These are phyloP conservation scores for Teleiodes luculella DNA, from an alignment of 2,888 invertebrate genomes.

Conservation along the genomic window DNA sequence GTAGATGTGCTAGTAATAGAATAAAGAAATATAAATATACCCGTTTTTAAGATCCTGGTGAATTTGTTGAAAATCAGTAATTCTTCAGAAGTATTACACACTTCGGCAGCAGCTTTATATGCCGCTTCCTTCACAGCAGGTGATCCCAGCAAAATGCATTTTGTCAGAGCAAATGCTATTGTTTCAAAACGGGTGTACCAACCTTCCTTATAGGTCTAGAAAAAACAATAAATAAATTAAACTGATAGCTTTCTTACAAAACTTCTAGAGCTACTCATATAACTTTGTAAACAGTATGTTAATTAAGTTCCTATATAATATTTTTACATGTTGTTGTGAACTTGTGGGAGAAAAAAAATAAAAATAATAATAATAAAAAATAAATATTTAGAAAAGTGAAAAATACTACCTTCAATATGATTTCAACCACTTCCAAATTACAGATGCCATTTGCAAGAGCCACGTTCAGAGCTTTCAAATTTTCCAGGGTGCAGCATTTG, in stretches of 20 bases:
- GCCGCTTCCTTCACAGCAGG: slow-evolving; percentile 68
- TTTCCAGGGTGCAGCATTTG: slow-evolving; percentile 66
- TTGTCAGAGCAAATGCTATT: slow-evolving; percentile 81
- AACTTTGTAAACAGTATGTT: too few species aligned
- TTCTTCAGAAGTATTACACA: slow-evolving; percentile 81
- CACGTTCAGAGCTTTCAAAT: slow-evolving; percentile 56
- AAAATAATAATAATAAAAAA: too few species aligned
- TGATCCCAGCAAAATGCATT: slow-evolving; percentile 70
- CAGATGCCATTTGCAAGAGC: slow-evolving; percentile 33
- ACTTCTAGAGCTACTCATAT: too few species aligned
- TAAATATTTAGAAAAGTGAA: too few species aligned
- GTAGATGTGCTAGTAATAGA: too few species aligned
- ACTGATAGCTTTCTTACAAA: background rate
- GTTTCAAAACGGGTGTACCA: slow-evolving; percentile 77
- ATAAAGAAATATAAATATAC: slow-evolving; percentile 29
- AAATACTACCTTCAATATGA: slow-evolving; percentile 54
- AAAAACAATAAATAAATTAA: background rate
- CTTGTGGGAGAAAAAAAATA: too few species aligned
- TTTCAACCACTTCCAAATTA: slow-evolving; percentile 49
- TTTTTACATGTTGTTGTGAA: too few species aligned
- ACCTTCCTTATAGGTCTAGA: slow-evolving; percentile 69
- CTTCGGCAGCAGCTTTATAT: slow-evolving; percentile 71
- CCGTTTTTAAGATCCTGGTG: slow-evolving; percentile 70
- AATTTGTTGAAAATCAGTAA: slow-evolving; percentile 81
- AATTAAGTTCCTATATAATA: too few species aligned